Evolutionary conservation across 2,888 invertebrate species (phyloP), one percentile per base, ranked within the genome.

Genomic region (Drosophila nr. perissopoda): DNA sequence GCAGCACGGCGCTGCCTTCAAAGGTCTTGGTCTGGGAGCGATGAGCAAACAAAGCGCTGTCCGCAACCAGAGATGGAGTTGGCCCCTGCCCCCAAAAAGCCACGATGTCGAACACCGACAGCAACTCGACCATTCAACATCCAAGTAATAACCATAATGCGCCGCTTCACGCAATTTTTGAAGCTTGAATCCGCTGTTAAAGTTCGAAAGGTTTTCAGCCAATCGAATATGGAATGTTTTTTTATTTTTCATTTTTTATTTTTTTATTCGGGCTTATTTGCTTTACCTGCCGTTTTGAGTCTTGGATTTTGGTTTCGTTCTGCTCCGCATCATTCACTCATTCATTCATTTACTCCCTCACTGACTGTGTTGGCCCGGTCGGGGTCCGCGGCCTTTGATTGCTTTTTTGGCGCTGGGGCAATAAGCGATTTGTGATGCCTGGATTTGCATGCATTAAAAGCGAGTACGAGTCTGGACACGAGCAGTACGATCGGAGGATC

Each of bases 131-230:
- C 61, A 42, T 49, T 62, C 40, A 21, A 70, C 69, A 62, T 51
- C 38, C 65, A 49, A 57, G 76, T 73, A 73, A 87, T 82, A 80
- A 74, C 65, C 80, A 82, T 84, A 84, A 87, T 84, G 74, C 82
- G 64, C 64, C 67, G 76, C 87, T 86, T 86, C 84, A 87, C 85
- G 82, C 84, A 87, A 80, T 82, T 80, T 87, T 71, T 54, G 72
- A 74, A 52, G 74, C 80, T 74, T 60, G 73, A 75, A 69, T 78
- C 79, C 75, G 75, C 63, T 66, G 54, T 57, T 59, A 58, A 76
- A 81, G 86, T 78, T 83, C 83, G 83, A 86, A 83, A 81, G 81
- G 86, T 83, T 86, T 64, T 51, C 65, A 54, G 76, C 40, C 79
- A 80, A 79, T 80, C 80, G 81, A 77, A 84, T 76, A 64, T 71